phyloP scores from a whole-genome alignment of 2,113 vertebrate species.

The Cavia aperea region DNA sequence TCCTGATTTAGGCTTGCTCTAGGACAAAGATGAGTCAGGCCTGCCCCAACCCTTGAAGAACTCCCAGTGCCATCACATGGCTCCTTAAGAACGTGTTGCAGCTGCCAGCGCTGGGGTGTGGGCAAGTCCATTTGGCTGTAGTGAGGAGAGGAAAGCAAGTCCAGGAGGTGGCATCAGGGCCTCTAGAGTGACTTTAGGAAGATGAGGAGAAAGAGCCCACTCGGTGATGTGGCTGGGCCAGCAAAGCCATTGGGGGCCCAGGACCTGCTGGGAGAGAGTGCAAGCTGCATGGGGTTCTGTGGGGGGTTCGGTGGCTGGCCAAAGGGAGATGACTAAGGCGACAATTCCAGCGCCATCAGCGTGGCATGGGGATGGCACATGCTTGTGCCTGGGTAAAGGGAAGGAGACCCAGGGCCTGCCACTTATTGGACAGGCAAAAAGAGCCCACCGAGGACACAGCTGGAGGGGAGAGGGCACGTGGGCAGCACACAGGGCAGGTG shows the following conservation, averaged over 20 bases:
- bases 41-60: neutral
- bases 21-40: constrained; percentile 10
- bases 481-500: neutral
- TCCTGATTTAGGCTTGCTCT: constrained; percentile 33
- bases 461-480: neutral
- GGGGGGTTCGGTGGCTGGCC: neutral
- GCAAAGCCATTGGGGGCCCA: neutral
- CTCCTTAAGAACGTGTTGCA: neutral
- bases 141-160: neutral
- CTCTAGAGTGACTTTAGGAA: neutral
- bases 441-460: neutral
- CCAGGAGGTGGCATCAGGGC: neutral
- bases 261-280: neutral
- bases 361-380: no score
- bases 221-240: neutral
- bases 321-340: neutral
- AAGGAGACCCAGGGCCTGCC: neutral
- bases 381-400: neutral
- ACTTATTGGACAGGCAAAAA: neutral
- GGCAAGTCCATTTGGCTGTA: neutral
- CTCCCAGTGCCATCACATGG: neutral
- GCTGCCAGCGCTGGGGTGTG: neutral
- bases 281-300: neutral
- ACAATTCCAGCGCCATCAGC: neutral
- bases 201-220: neutral